Conservation (phyloP, 2,797 vertebrate genomes). For the Lindbergichthys nudifrons region DNA sequence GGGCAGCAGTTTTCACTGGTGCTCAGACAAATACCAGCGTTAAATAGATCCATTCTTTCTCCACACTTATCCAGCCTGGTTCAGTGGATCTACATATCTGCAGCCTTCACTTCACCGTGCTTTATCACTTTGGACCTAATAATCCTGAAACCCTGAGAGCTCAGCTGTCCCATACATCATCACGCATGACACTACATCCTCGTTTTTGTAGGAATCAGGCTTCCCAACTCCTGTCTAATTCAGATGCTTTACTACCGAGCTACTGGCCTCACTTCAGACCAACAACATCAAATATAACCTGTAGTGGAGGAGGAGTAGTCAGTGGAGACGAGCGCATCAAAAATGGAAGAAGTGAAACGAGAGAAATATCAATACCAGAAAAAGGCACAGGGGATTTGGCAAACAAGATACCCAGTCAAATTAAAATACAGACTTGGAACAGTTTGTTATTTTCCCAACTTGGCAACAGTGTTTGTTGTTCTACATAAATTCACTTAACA, state of each 20-base stretch:
- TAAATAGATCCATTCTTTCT: constrained; percentile 52
- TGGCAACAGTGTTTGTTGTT: constrained; percentile 36
- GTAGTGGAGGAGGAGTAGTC: constrained; percentile 12
- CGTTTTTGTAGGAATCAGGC: constrained; percentile 52
- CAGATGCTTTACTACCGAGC: constrained; percentile 57
- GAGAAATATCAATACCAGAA: constrained; percentile 5
- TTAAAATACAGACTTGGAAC: constrained; percentile 4
- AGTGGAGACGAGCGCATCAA: constrained; percentile 19
- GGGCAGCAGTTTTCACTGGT: constrained; percentile 11
- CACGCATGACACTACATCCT: constrained; percentile 58
- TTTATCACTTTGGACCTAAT: constrained; percentile 68
- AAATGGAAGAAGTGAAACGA: neutral
- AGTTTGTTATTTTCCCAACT: constrained; percentile 33
- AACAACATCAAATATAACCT: constrained; percentile 44
- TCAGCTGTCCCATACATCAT: constrained; percentile 70
- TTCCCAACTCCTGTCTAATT: constrained; percentile 64
- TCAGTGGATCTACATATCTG: constrained; percentile 47
- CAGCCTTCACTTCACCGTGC: constrained; percentile 42
- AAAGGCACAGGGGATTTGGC: neutral
- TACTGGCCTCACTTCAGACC: constrained; percentile 54
- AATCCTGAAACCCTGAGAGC: constrained; percentile 50
- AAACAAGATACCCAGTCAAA: constrained; percentile 27
- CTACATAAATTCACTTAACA: constrained; percentile 27
- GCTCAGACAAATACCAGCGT: constrained; percentile 47
- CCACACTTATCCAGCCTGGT: constrained; percentile 40